Evolutionary conservation across 1,140 invertebrate genomes (phyloP), one percentile per base, ranked within the genome.

Genomic region (Formica exsecta): DNA sequence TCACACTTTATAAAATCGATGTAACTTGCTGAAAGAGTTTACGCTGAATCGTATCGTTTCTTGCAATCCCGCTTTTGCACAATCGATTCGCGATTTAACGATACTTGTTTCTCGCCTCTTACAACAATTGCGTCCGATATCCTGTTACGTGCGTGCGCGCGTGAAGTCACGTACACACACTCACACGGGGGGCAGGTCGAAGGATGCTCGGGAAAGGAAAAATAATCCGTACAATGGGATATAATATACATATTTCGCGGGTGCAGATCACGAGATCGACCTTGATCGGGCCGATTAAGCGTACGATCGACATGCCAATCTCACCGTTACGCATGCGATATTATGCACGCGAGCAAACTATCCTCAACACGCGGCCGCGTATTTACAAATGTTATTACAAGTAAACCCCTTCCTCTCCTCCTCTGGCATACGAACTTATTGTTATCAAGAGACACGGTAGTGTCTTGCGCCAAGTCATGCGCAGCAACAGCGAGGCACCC

Each of bases 211-310:
- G 16, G 9, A 51, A 19, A 19, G 61, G 44, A 66, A 61, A 90
- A 85, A 85, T 87, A 85, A 80, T 85, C 22, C 41, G 83, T 70
- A 91, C 90, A 91, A 92, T 92, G 51, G 90, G 80, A 92, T 89
- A 91, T 32, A 32, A 32, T 32, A 44, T 44, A 51, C 16, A 92
- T 92, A 90, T 92, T 92, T 92, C 90, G 91, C 91, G 89, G 91
- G 88, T 90, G 86, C 87, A 83, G 88, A 91, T 92, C 90, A 77
- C 70, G 89, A 51, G 48, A 89, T 84, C 87, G 89, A 87, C 88
- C 88, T 90, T 90, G 89, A 59, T 84, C 61, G 48, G 71, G 54
- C 36, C 61, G 85, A 89, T 89, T 84, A 76, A 74, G 59, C 83
- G 62, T 70, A 68, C 75, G 73, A 89, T 89, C 88, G 88, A 86